Percentiles rank a stretch among this genome's conserved stretches.
Conservation (phyloP, 2,797 vertebrate species). For the Schizopygopsis malacanthus region DNA sequence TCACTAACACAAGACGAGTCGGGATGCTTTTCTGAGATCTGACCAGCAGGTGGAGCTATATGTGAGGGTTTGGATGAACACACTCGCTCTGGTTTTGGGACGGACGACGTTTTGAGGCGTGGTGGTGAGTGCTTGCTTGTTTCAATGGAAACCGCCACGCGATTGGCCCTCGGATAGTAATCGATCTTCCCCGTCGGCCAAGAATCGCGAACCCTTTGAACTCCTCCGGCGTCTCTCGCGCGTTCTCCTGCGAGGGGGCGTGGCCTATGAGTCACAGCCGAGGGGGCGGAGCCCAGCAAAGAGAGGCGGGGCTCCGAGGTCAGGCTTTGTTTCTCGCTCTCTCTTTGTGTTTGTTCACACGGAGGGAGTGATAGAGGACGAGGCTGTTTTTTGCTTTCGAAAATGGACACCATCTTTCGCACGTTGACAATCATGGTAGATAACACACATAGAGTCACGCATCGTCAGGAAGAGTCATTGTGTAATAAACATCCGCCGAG, state of each 20-base stretch:
- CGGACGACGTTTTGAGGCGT: background rate
- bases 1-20: background rate
- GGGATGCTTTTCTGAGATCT: background rate
- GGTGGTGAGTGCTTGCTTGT: background rate
- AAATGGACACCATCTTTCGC: constrained; percentile 66
- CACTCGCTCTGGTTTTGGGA: background rate
- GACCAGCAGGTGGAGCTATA: constrained; percentile 10
- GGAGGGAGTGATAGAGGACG: constrained; percentile 47
- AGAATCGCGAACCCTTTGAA: constrained; percentile 48
- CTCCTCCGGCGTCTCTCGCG: background rate
- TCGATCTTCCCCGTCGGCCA: constrained; percentile 50
- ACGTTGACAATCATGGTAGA: constrained; percentile 64
- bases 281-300: background rate
- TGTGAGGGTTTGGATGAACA: background rate
- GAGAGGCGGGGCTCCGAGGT: background rate
- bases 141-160: background rate
- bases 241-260: background rate
- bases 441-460: background rate
- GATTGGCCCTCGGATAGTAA: background rate
- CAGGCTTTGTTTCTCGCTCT: background rate
- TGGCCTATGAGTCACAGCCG: background rate
- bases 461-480: background rate
- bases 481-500: constrained; percentile 20
- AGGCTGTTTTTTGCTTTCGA: constrained; percentile 59
- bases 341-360: background rate